A percentile compares a stretch with the other conserved stretches of the same genome.
Evolutionary conservation across 2,113 vertebrate species (phyloP).

Genomic region (Gobius niger): DNA sequence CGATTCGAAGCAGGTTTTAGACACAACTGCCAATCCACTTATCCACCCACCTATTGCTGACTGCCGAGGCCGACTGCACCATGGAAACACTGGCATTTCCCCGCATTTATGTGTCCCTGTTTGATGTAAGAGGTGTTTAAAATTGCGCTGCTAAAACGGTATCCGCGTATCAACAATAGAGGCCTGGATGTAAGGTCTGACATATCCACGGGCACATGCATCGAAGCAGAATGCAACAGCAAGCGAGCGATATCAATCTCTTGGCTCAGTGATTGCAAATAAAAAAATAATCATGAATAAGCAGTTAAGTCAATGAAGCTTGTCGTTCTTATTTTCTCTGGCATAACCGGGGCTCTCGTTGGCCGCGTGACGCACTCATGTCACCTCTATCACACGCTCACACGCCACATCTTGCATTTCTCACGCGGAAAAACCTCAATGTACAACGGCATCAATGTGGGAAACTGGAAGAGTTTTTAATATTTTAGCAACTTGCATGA

Average conservation of each 20-base stretch:
- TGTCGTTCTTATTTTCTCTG: constrained; percentile 20
- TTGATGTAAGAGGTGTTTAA: constrained; percentile 26
- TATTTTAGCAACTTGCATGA: too few species aligned
- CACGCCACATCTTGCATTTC: too few species aligned
- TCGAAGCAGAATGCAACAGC: constrained; percentile 36
- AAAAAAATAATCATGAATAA: constrained; percentile 48
- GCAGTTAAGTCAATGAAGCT: constrained; percentile 34
- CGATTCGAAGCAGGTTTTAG: constrained; percentile 69
- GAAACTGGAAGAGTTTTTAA: too few species aligned
- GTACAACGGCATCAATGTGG: too few species aligned
- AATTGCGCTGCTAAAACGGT: constrained; percentile 12
- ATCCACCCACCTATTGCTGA: constrained; percentile 72
- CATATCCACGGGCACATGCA: constrained; percentile 15
- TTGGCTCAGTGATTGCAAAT: constrained; percentile 48
- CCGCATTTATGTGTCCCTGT: constrained; percentile 28
- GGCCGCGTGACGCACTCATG: too few species aligned
- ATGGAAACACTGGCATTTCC: constrained; percentile 52
- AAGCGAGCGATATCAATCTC: constrained; percentile 54
- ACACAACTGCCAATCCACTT: constrained; percentile 75
- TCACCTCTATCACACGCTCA: too few species aligned
- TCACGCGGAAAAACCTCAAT: too few species aligned
- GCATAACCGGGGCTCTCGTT: too few species aligned
- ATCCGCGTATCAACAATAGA: background rate
- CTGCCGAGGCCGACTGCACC: constrained; percentile 55
- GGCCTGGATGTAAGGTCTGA: constrained; percentile 11